Evolutionary conservation across 2,797 vertebrate species (phyloP), one percentile per base, ranked within the genome.

Genomic region (Gadopsis bispinosus): DNA sequence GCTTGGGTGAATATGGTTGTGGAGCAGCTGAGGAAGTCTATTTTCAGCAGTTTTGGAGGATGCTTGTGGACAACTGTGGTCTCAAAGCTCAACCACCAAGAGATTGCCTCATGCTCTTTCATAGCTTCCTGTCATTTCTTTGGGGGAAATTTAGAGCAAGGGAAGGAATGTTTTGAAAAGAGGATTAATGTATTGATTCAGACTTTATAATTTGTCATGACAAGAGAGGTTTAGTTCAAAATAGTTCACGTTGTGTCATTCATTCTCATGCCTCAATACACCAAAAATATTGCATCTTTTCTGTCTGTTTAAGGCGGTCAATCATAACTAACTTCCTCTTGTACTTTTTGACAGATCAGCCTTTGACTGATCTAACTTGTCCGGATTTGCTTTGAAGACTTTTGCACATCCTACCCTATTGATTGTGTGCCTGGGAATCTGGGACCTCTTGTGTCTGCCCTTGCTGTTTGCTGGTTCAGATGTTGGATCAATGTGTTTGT

Each of bases 21-120:
- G 70, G 74, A 91, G 88, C 92, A 94, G 91, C 90, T 91, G 91
- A 88, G 55, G 67, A 83, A 60, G 51, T 87, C 92, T 88, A 87
- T 94, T 92, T 92, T 90, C 81, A 83, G 79, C 74, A 58, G 73
- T 89, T 90, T 87, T 77, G 56, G 77, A 86, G 77, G 81, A 92
- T 88, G 43, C 79, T 69, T 55, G 83, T 82, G 71, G 89, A 91
- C 91, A 90, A 90, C 85, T 87, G 85, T 68, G 72, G 73, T 85
- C 80, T 84, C 39, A 78, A 81, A 84, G 73, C 65, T 73, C 64
- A 73, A 53, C 67, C 77, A 69, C 53, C 65, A 73, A 81, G 77
- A 82, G 72, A 82, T 77, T 74, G 74, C 33, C 37, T 77, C 3
- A 4, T 66, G 70, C 61, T 62, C 73, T 77, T 74, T 74, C 63